A percentile compares a stretch with the other conserved stretches of the same genome.
Evolutionary conservation across 2,888 invertebrate species (phyloP).

Genomic region (Fissipunctia ypsillon): DNA sequence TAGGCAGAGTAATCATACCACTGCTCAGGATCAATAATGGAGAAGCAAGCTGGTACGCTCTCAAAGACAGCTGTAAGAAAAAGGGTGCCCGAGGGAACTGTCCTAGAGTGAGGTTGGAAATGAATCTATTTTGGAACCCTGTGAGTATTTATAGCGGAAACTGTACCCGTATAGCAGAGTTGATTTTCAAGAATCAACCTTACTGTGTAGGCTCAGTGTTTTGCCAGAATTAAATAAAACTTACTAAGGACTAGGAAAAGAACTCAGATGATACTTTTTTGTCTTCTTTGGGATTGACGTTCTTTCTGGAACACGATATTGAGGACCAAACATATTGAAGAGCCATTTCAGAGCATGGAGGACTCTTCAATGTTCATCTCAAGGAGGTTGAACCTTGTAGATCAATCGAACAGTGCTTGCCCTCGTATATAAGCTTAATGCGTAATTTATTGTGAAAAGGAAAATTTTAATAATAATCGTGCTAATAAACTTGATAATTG

Average conservation of each 20-base stretch:
- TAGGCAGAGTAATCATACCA: constrained; percentile 84
- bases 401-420: not conserved
- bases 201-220: not conserved
- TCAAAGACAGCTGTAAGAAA: constrained; percentile 81
- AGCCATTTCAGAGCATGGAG: not conserved
- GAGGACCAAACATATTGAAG: constrained; percentile 2
- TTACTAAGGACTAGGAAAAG: not conserved
- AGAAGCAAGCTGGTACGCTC: constrained; percentile 81
- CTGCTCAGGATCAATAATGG: constrained; percentile 79
- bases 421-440: not conserved
- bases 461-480: constrained; percentile 6
- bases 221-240: not conserved
- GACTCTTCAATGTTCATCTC: constrained; percentile 24
- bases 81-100: constrained; percentile 82
- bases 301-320: constrained; percentile 17
- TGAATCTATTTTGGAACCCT: constrained; percentile 84
- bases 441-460: constrained; percentile 17
- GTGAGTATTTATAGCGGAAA: constrained; percentile 72
- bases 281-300: not conserved
- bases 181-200: not conserved
- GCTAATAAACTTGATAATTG: constrained; percentile 19
- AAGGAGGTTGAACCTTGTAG: constrained; percentile 8
- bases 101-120: constrained; percentile 82
- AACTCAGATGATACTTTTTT: not conserved
- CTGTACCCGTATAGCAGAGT: not conserved